phyloP scores from a whole-genome alignment of 2,888 invertebrate species.

The Brachypterus glaber region DNA sequence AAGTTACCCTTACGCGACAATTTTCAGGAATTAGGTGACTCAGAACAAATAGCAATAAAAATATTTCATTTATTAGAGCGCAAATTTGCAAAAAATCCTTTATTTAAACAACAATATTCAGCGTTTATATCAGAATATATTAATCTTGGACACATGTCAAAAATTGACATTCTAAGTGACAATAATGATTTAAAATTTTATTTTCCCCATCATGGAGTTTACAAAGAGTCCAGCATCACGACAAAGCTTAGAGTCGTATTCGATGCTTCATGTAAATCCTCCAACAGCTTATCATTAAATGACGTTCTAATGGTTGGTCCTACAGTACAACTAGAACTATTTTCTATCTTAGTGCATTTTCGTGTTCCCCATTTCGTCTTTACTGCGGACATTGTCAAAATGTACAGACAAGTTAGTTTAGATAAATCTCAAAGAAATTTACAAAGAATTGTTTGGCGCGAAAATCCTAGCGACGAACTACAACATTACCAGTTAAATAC shows the following conservation, averaged over 20 bases:
- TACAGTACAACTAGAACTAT: constrained; percentile 10
- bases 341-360: constrained; percentile 5
- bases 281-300: constrained; percentile 11
- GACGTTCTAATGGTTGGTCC: constrained; percentile 12
- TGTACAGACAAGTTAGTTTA: constrained; percentile 9
- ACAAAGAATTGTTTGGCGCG: constrained; percentile 10
- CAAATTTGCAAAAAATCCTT: constrained; percentile 7
- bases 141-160: constrained; percentile 11
- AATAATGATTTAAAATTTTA: constrained; percentile 4
- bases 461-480: neutral
- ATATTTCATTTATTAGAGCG: constrained; percentile 7
- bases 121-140: constrained; percentile 13
- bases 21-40: constrained; percentile 5
- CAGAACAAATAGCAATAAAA: constrained; percentile 6
- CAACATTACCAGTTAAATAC: too few species aligned
- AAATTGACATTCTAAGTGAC: neutral
- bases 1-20: constrained; percentile 7
- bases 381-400: constrained; percentile 9
- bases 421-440: constrained; percentile 3
- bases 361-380: constrained; percentile 3
- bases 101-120: constrained; percentile 7
- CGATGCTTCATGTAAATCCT: constrained; percentile 9
- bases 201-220: constrained; percentile 13
- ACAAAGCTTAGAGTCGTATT: constrained; percentile 15
- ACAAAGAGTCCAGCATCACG: constrained; percentile 10